Evolutionary conservation across 2,888 invertebrate species (phyloP), one percentile per base, ranked within the genome.

Genomic region (Drosophila ezoana): DNA sequence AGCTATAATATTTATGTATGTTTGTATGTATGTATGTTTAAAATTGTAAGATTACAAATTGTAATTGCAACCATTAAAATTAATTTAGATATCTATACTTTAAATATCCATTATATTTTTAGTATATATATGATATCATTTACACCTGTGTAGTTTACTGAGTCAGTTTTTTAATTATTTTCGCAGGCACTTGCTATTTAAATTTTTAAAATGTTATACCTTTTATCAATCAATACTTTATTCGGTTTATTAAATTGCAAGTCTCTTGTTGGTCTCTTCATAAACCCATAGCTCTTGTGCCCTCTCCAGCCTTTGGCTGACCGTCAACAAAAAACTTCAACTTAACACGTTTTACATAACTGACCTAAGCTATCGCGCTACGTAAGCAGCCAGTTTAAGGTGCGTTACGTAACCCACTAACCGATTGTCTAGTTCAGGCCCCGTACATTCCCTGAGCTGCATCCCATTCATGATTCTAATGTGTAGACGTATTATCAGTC

Each of bases 381-480:
- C 70, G 77, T 71, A 68, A 53, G 52, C 67, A 40, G 49, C 37
- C 18, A 53, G 63, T 54, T 74, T 70, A 72, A 65, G 72, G 61
- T 62, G 49, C 35, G 52, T 75, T 76, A 61, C 47, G 67, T 47
- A 75, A 75, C 47, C 9, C 33, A 2, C 20, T n/a, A 35, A 38
- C 43, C 53, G 71, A 20, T 37, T 58, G 59, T 71, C 57, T 60
- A 57, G 59, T 56, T 64, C 23, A 14, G 47, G 32, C 18, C 43
- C 56, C 49, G 49, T 33, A 47, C 66, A 49, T 41, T 43, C 58
- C 37, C 56, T 49, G 61, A 45, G 47, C 68, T 52, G 60, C 35
- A 84, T 73, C 84, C 70, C 82, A 82, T 82, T 82, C 85, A 85
- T 81, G 77, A 85, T 82, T 82, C 82, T 82, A 72, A 68, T 69